Evolutionary conservation across 2,888 invertebrate genomes (phyloP).

Genomic region (Nephrotoma appendiculata): DNA sequence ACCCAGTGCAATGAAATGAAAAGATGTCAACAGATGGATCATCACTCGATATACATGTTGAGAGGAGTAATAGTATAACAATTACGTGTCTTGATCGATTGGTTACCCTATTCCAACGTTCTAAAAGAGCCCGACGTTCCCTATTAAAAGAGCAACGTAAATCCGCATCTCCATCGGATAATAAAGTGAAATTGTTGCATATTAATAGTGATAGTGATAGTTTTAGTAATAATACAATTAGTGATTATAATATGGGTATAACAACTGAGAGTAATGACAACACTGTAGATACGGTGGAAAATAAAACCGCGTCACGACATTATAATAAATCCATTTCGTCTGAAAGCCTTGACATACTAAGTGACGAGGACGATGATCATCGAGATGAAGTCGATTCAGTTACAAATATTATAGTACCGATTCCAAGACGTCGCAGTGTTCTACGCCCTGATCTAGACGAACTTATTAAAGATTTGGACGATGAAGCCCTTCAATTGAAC

Average conservation of each 20-base stretch:
- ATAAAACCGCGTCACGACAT: background rate
- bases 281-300: background rate
- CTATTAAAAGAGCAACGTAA: background rate
- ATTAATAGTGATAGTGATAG: background rate
- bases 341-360: background rate
- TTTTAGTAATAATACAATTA: background rate
- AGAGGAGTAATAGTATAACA: background rate
- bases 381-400: slow-evolving; percentile 34
- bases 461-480: slow-evolving; percentile 24
- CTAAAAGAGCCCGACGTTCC: slow-evolving; percentile 14
- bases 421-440: slow-evolving; percentile 15
- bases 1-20: background rate
- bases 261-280: background rate
- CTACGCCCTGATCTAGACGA: slow-evolving; percentile 25
- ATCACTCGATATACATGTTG: background rate
- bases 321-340: background rate
- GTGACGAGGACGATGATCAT: slow-evolving; percentile 14
- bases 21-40: background rate
- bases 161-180: background rate
- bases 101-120: background rate
- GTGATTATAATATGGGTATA: background rate
- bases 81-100: background rate
- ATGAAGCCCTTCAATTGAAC: slow-evolving; percentile 22
- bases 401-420: slow-evolving; percentile 31
- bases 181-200: background rate